Evolutionary conservation across 2,113 vertebrate genomes (phyloP).

Genomic region (Ochotona curzoniae): DNA sequence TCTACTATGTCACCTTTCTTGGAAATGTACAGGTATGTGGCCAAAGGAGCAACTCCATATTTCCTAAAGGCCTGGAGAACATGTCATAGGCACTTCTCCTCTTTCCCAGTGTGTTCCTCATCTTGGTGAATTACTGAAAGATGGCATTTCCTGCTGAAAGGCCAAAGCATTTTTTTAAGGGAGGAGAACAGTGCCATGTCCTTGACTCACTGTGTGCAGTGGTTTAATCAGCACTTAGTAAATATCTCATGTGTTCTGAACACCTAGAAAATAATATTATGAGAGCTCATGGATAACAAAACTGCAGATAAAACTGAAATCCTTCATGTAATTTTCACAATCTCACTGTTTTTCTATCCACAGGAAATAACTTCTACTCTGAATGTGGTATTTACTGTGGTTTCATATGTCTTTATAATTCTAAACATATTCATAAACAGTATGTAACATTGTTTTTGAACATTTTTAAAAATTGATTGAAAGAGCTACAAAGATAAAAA

Average conservation of each 20-base stretch:
- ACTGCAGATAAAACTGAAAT: conserved; percentile 53
- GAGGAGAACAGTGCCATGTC: background rate
- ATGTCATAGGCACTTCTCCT: too few relatives aligned
- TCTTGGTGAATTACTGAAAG: too few relatives aligned
- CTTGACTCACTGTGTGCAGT: background rate
- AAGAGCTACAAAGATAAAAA: too few relatives aligned
- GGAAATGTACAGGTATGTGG: too few relatives aligned
- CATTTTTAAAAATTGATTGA: background rate
- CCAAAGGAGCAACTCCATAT: too few relatives aligned
- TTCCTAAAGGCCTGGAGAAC: too few relatives aligned
- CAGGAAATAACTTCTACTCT: background rate
- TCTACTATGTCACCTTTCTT: too few relatives aligned
- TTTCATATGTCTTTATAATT: conserved; percentile 14
- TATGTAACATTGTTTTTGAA: background rate
- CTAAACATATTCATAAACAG: conserved; percentile 6
- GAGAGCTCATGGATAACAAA: background rate
- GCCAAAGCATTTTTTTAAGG: too few relatives aligned
- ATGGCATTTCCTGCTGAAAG: background rate
- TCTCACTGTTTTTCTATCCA: background rate
- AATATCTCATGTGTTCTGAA: conserved; percentile 33
- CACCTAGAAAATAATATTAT: conserved; percentile 5
- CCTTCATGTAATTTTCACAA: background rate
- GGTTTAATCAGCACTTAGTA: conserved; percentile 32
- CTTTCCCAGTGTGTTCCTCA: too few relatives aligned
- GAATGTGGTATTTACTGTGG: conserved; percentile 37